A percentile compares a stretch with the other conserved stretches of the same genome.
These are phyloP conservation scores for Apogon hyalosoma DNA, from an alignment of 2,797 vertebrate genomes.

Conservation along the genomic window DNA sequence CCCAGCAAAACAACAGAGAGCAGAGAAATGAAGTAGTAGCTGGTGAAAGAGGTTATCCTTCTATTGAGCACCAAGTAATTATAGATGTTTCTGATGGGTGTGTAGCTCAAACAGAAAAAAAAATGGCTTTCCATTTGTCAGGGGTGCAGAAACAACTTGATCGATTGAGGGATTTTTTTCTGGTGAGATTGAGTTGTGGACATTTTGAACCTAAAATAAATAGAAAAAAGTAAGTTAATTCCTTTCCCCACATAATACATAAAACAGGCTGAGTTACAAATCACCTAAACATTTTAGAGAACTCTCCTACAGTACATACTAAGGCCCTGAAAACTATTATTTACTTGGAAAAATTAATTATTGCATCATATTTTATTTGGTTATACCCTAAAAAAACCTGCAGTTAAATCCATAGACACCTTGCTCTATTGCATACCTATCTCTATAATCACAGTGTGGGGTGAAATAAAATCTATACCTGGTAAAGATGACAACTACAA, in stretches of 20 bases:
- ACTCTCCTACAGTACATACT: neutral
- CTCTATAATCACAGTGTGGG: neutral
- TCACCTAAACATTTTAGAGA: neutral
- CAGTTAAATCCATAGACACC: neutral
- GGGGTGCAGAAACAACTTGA: neutral
- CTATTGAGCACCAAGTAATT: neutral
- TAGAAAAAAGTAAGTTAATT: no score
- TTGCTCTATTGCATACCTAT: neutral
- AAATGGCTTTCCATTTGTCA: neutral
- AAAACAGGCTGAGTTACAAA: neutral
- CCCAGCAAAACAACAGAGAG: neutral
- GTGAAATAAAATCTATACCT: neutral
- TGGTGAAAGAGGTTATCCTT: constrained; percentile 5
- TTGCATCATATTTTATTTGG: neutral
- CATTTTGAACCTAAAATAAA: no score
- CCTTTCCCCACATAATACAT: no score
- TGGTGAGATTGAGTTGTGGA: neutral
- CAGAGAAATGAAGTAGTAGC: constrained; percentile 6
- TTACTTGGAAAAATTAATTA: constrained; percentile 3
- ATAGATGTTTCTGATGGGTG: neutral
- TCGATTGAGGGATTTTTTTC: neutral
- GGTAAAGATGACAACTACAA: constrained; percentile 6
- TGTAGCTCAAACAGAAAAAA: neutral
- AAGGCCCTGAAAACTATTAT: neutral
- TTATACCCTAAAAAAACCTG: neutral